Conservation (phyloP, 2,113 vertebrate species). For the Eretmochelys imbricata region DNA sequence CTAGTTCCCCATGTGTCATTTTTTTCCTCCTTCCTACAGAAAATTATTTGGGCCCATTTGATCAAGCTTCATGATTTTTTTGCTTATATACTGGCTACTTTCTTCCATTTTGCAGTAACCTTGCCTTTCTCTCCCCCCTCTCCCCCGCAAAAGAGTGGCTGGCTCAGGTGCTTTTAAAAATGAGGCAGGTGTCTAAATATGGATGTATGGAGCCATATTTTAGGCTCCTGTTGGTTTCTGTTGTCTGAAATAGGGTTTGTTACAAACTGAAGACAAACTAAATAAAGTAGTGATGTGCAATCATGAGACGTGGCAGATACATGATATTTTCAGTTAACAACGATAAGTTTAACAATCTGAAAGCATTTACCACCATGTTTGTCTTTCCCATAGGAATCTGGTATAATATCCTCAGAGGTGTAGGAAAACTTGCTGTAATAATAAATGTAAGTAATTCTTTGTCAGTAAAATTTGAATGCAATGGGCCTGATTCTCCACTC, state of each 20-base stretch:
- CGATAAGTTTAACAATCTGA: background rate
- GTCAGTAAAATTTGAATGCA: conserved; percentile 16
- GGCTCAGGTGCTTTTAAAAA: background rate
- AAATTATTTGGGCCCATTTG: background rate
- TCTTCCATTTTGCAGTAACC: background rate
- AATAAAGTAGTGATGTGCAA: background rate
- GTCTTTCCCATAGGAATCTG: conserved; percentile 89
- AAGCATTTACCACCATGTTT: background rate
- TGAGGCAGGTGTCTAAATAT: background rate
- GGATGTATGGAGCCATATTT: background rate
- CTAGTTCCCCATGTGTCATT: background rate
- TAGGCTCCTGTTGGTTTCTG: background rate
- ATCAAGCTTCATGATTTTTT: background rate
- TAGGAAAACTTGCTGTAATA: conserved; percentile 96
- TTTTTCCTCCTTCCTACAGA: background rate
- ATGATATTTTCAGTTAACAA: background rate
- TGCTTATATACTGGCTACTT: background rate
- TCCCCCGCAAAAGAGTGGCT: background rate
- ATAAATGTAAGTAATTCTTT: conserved; percentile 90
- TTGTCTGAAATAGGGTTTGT: background rate
- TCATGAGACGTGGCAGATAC: background rate
- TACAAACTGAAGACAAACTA: background rate
- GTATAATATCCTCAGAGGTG: conserved; percentile 95
- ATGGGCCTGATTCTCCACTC: conserved; percentile 30
- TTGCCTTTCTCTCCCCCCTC: background rate